These are phyloP conservation scores for Bombus cullumanus DNA, from an alignment of 1,140 invertebrate genomes.

Conservation along the genomic window DNA sequence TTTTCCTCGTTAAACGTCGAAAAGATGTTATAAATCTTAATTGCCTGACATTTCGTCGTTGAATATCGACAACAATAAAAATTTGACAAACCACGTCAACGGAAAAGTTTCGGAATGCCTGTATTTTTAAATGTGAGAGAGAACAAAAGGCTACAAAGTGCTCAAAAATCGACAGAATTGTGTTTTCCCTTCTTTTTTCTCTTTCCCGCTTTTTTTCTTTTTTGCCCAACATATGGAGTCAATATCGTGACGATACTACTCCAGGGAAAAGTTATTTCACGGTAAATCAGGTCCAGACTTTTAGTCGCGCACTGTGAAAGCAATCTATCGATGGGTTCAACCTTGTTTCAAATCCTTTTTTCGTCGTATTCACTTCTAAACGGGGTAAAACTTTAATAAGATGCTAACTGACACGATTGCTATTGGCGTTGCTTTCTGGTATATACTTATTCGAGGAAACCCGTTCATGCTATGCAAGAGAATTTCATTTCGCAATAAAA, in stretches of 20 bases:
- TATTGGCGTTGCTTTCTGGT: constrained; percentile 12
- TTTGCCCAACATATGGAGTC: background rate
- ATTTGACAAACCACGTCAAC: too few species aligned
- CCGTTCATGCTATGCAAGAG: constrained; percentile 8
- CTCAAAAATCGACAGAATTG: background rate
- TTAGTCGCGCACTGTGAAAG: constrained; percentile 44
- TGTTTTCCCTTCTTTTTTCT: too few species aligned
- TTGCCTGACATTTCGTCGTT: too few species aligned
- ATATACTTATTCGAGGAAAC: constrained; percentile 15
- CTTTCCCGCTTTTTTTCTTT: background rate
- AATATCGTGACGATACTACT: background rate
- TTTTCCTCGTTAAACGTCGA: too few species aligned
- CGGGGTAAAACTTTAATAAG: constrained; percentile 21
- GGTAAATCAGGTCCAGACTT: constrained; percentile 29
- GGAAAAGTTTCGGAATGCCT: too few species aligned
- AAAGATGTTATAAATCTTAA: too few species aligned
- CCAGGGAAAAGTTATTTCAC: constrained; percentile 17
- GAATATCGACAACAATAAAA: too few species aligned
- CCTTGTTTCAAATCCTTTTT: constrained; percentile 12
- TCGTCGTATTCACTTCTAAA: background rate
- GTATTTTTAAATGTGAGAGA: too few species aligned
- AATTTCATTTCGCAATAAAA: background rate
- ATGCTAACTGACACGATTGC: constrained; percentile 33
- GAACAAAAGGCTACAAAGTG: background rate
- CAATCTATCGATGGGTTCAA: background rate